Conservation (phyloP, 64 coral and sea anemone species). For the Montipora cactus region DNA sequence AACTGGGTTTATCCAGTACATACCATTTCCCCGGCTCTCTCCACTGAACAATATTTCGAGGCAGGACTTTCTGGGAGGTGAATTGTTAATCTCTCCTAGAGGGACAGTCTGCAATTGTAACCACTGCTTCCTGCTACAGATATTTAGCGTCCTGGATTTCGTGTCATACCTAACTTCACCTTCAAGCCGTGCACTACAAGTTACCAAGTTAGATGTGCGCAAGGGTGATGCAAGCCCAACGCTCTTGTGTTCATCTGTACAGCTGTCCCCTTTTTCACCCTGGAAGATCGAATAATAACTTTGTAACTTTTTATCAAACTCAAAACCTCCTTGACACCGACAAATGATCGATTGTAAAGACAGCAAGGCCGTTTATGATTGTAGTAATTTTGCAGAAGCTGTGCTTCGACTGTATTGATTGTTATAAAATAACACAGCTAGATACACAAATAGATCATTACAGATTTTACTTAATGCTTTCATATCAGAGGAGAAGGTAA, state of each 20-base stretch:
- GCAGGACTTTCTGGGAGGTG: constrained; percentile 77
- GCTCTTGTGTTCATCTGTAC: constrained; percentile 19
- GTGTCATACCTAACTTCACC: constrained; percentile 74
- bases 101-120: constrained; percentile 53
- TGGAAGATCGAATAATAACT: background rate
- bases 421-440: too few relatives aligned
- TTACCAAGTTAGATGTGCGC: constrained; percentile 1
- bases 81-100: constrained; percentile 37
- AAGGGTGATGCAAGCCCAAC: background rate
- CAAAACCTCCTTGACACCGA: too few relatives aligned
- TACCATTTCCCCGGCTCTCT: constrained; percentile 84
- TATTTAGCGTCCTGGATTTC: constrained; percentile 39
- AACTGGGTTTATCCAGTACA: constrained; percentile 96
- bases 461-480: too few relatives aligned
- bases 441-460: too few relatives aligned
- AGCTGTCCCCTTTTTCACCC: constrained; percentile 94
- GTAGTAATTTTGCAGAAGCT: too few relatives aligned
- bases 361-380: too few relatives aligned
- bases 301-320: too few relatives aligned
- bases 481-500: too few relatives aligned
- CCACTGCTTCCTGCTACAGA: constrained; percentile 76
- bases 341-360: too few relatives aligned
- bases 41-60: constrained; percentile 92
- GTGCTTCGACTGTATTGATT: too few relatives aligned
- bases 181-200: constrained; percentile 65